Base-by-base conservation (phyloP, 2,888 invertebrate species). In the Ceraclea dissimilis region DNA sequence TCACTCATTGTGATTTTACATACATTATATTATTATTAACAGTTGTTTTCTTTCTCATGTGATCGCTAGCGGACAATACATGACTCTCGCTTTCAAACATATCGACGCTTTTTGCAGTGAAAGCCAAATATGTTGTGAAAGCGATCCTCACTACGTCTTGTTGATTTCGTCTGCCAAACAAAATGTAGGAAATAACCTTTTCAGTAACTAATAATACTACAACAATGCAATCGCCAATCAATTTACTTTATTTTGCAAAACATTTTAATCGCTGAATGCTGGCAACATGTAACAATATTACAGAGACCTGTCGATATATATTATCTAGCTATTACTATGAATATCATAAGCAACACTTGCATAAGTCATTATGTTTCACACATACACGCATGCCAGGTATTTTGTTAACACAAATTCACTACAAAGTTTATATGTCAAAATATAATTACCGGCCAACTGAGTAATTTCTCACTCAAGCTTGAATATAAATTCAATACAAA, bases 111-210 rank as follows among this genome's bases (percentile, higher is more conserved):
- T 57, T 52, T 54, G 48, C 59, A 44, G 61, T 54, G 61, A 61
- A 61, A 61, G 61, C 56, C 39, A 16, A 39, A 50, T n/a, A n/a
- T 49, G 52, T 51, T 52, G 60, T 56, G 60, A 60, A 60, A 60
- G 60, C 54, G 57, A 22, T 60, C 57, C 57, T 60, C 55, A 52
- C 4, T n/a, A n/a, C n/a, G n/a, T n/a, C n/a, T n/a, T n/a, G n/a
- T 13, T 39, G 39, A 39, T 39, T 13, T 16, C 39, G 16, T 47
- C 47, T 48, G 53, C 58, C 58, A 54, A 58, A 58, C 54, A 26
- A 26, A 26, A 26, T 26, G 26, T 52, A 54, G 57, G 57, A 60
- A 52, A 57, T 58, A 54, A 60, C 60, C 56, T 60, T 56, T 57
- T 43, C 16, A 43, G n/a, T n/a, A n/a, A 26, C 26, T 26, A 26